Conservation (phyloP, 1,140 invertebrate species). For the Papilio helenus region DNA sequence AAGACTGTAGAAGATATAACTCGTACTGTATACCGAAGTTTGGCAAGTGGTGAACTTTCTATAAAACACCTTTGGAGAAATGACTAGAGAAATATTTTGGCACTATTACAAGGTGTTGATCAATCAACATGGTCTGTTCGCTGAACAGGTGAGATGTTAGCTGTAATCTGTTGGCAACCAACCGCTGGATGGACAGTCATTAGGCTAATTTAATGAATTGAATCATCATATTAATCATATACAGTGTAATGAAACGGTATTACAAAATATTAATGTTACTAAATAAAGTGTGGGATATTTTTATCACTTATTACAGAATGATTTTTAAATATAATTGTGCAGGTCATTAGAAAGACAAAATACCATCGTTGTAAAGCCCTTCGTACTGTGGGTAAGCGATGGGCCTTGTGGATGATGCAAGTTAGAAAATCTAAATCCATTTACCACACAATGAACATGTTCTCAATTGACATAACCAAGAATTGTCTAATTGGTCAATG, state of each 20-base stretch:
- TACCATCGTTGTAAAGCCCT: constrained; percentile 95
- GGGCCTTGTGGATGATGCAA: constrained; percentile 93
- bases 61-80: background rate
- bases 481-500: constrained; percentile 95
- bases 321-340: constrained; percentile 15
- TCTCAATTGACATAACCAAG: constrained; percentile 90
- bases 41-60: background rate
- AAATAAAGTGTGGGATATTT: background rate
- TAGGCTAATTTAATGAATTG: constrained; percentile 4
- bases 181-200: background rate
- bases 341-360: constrained; percentile 92
- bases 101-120: background rate
- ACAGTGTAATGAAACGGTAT: background rate
- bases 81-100: background rate
- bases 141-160: constrained; percentile 18
- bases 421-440: constrained; percentile 93
- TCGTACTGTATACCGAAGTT: background rate
- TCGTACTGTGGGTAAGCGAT: constrained; percentile 91
- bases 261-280: background rate
- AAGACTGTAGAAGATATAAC: background rate
- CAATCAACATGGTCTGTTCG: background rate
- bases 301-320: background rate
- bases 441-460: constrained; percentile 83
- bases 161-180: constrained; percentile 1
- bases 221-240: background rate